These are phyloP conservation scores for Girardinichthys multiradiatus DNA, from an alignment of 2,113 vertebrate genomes.

Conservation along the genomic window DNA sequence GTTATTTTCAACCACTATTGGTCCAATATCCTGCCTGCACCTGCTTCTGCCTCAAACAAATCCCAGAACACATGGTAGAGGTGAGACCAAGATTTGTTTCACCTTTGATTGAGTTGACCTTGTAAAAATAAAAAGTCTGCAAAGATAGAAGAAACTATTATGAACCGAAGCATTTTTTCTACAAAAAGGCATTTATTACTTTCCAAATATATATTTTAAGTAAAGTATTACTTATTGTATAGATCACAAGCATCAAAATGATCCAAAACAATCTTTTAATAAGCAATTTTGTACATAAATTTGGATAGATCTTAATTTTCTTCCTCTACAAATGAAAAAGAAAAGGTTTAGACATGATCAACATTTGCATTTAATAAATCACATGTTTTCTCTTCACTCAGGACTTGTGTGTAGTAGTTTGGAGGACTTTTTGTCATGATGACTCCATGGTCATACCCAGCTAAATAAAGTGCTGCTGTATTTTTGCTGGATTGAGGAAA, in stretches of 20 bases:
- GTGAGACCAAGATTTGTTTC: constrained; percentile 25
- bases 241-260: constrained; percentile 2
- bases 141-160: not conserved
- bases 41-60: constrained; percentile 20
- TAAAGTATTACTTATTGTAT: constrained; percentile 16
- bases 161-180: not conserved
- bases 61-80: constrained; percentile 38
- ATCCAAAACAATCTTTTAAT: constrained; percentile 25
- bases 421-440: not conserved
- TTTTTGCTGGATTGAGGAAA: constrained; percentile 27
- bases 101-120: constrained; percentile 4
- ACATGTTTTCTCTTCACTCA: not conserved
- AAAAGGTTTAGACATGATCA: not conserved
- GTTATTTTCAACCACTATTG: constrained; percentile 1
- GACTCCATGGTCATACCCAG: not conserved
- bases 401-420: not conserved
- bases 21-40: constrained; percentile 3
- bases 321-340: too few species aligned
- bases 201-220: not conserved
- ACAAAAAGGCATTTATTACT: not conserved
- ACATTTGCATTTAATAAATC: not conserved
- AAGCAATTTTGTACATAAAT: not conserved
- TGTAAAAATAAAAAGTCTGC: constrained; percentile 19
- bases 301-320: too few species aligned
- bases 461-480: constrained; percentile 12